Evolutionary conservation across 2,888 invertebrate genomes (phyloP).

Genomic region (Clepsis dumicolana): DNA sequence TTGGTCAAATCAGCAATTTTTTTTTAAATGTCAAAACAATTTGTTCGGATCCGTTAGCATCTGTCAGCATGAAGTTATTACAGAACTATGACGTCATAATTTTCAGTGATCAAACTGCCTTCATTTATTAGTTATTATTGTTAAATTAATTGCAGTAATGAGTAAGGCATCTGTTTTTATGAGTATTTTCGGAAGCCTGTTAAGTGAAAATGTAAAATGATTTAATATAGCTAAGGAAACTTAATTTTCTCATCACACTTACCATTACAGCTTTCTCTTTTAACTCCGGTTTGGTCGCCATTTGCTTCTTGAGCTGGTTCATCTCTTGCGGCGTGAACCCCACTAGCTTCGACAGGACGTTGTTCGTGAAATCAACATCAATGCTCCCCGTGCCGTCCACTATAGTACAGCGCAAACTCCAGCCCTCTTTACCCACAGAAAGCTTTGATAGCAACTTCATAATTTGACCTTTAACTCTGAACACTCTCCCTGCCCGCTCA

Average conservation of each 20-base stretch:
- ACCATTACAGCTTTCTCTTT: conserved; percentile 70
- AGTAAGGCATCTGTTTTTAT: no score
- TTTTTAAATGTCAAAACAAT: no score
- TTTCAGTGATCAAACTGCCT: no score
- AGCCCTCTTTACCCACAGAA: conserved; percentile 79
- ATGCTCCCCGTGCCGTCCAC: conserved; percentile 85
- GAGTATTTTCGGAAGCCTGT: no score
- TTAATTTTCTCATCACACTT: conserved; percentile 47
- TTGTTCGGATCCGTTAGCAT: no score
- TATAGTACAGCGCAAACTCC: conserved; percentile 85
- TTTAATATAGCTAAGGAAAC: background rate
- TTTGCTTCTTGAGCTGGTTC: conserved; percentile 72
- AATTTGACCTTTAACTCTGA: conserved; percentile 86
- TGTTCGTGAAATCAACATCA: conserved; percentile 84
- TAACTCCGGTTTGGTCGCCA: conserved; percentile 66
- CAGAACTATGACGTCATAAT: no score
- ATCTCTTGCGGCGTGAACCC: conserved; percentile 80
- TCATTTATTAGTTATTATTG: no score
- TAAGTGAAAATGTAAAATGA: no score
- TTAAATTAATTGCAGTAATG: no score
- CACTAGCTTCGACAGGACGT: conserved; percentile 82
- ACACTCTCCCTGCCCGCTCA: conserved; percentile 72
- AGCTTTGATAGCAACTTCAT: conserved; percentile 84
- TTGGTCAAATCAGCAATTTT: no score
- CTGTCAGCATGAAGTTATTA: no score